Conservation (phyloP, 2,888 invertebrate species). For the Acanthacorydalis orientalis region DNA sequence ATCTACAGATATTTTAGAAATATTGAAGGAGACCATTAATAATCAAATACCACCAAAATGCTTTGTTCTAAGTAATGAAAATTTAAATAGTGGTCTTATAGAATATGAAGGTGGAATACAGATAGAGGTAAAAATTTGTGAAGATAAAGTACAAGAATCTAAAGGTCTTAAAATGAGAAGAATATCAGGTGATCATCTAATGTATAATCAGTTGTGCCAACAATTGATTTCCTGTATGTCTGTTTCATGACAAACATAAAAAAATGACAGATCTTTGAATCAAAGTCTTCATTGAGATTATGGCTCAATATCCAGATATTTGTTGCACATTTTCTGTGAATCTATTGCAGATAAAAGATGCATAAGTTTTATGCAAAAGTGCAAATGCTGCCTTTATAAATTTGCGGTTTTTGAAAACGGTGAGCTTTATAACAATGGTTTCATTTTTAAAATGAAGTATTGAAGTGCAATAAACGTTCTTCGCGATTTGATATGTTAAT, state of each 20-base stretch:
- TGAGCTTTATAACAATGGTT: too few relatives aligned
- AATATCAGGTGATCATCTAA: conserved; percentile 75
- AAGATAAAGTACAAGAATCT: conserved; percentile 45
- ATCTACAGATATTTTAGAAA: conserved; percentile 60
- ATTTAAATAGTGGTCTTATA: conserved; percentile 29
- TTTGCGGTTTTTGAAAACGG: too few relatives aligned
- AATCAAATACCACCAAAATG: conserved; percentile 58
- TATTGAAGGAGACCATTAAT: conserved; percentile 65
- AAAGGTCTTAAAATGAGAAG: conserved; percentile 73
- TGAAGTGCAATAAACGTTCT: too few relatives aligned
- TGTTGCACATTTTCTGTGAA: too few relatives aligned
- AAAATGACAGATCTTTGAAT: too few relatives aligned
- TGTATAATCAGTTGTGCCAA: conserved; percentile 75
- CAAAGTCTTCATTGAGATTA: too few relatives aligned
- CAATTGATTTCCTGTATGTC: conserved; percentile 76
- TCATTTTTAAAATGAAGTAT: too few relatives aligned
- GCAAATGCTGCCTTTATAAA: too few relatives aligned
- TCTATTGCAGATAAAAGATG: too few relatives aligned
- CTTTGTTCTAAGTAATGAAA: conserved; percentile 33
- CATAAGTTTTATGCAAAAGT: too few relatives aligned
- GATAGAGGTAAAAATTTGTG: conserved; percentile 66
- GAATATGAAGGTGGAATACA: conserved; percentile 55
- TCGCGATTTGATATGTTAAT: too few relatives aligned
- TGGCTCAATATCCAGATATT: too few relatives aligned
- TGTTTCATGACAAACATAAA: conserved; percentile 30